Evolutionary conservation across 2,797 vertebrate species (phyloP), one percentile per base, ranked within the genome.

Genomic region (Takifugu rubripes): DNA sequence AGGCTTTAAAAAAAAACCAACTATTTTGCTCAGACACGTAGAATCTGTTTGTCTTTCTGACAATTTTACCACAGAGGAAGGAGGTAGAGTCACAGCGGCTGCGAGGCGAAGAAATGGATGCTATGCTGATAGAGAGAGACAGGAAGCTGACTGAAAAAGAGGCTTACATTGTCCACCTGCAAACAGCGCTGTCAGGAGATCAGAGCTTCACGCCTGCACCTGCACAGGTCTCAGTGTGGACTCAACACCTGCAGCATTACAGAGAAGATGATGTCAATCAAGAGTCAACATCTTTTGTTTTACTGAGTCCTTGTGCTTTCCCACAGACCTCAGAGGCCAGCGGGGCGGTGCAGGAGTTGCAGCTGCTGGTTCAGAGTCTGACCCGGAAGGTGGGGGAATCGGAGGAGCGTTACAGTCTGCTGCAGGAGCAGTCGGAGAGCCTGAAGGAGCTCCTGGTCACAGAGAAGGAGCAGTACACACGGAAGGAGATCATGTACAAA

Each of bases 311-410:
- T 17, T 1, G 1, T 6, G 17, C n/a, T 42, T 3, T 40, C 31
- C 25, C 40, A 33, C 84, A 92, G 74, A 66, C 74, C 49, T 57
- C 71, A 5, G 68, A 72, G 66, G 89, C 87, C 27, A 51, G 87
- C 0, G 82, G 79, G 2, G 82, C 91, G 0, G 33, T 88, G 48
- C 88, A 91, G 75, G 94, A 93, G 67, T 88, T 94, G 68, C 85
- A 93, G 83, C 62, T 90, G 64, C 76, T 95, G 56, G 86, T 95
- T 65, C 90, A 93, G 59, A 93, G 81, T 60, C 91, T 96, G 52
- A 96, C 92, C 54, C 93, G 75, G 83, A 95, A 94, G 61, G 92
- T 96, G 56, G 94, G 88, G 14, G 93, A 94, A 50, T 89, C 88
- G 11, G 94, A 96, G 55, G 94, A 96, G 76, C 91, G 88, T 25